phyloP scores from a whole-genome alignment of 1,140 invertebrate genomes.

The Anoplophora glabripennis region DNA sequence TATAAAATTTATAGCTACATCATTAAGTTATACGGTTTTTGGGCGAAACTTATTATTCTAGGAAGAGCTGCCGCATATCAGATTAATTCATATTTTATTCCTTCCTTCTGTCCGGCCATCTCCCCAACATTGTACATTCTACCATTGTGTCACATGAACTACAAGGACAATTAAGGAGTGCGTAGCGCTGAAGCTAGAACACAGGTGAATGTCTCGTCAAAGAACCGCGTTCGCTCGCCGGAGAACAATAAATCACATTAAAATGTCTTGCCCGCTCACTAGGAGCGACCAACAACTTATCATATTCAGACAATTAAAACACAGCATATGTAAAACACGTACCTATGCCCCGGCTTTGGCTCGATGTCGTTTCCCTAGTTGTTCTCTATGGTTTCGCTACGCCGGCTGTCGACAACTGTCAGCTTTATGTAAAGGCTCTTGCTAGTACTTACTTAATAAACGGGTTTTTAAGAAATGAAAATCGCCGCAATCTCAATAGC shows the following conservation, averaged over 20 bases:
- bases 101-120: no score
- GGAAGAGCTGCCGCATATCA: no score
- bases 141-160: not conserved
- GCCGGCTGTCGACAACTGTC: no score
- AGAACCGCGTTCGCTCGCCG: slow-evolving; percentile 9
- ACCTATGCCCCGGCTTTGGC: not conserved
- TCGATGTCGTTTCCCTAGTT: not conserved
- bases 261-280: slow-evolving; percentile 9
- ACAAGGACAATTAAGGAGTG: slow-evolving; percentile 6
- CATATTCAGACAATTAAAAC: slow-evolving; percentile 14
- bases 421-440: no score
- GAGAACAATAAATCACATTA: slow-evolving; percentile 13
- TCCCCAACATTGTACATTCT: not conserved
- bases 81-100: no score
- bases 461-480: no score
- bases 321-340: slow-evolving; percentile 12
- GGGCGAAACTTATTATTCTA: no score
- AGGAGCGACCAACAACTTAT: slow-evolving; percentile 10
- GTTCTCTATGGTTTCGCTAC: no score
- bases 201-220: slow-evolving; percentile 14
- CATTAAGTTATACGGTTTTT: no score
- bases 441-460: no score
- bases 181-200: slow-evolving; percentile 11
- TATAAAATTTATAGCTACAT: no score
- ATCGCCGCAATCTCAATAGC: no score